Percentiles rank a stretch among this genome's conserved stretches.
Conservation (phyloP, 2,888 invertebrate species). For the Cosmia pyralina region DNA sequence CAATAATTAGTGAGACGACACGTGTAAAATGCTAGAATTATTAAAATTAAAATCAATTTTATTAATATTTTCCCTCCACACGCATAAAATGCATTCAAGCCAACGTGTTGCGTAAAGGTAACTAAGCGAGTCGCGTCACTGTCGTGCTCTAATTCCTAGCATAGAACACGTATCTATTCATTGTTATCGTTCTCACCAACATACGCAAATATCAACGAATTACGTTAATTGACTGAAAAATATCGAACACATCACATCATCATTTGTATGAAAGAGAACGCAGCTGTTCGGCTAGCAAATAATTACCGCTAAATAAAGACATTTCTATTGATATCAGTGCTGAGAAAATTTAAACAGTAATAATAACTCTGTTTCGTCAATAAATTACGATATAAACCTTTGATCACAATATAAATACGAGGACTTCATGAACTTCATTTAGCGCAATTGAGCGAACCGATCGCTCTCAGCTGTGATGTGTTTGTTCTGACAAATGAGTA, state of each 20-base stretch:
- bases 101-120: slow-evolving; percentile 53
- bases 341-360: slow-evolving; percentile 5
- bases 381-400: slow-evolving; percentile 34
- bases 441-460: slow-evolving; percentile 34
- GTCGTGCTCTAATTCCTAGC: slow-evolving; percentile 30
- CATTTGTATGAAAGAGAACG: slow-evolving; percentile 22
- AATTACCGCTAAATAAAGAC: slow-evolving; percentile 41
- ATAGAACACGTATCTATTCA: slow-evolving; percentile 32
- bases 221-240: slow-evolving; percentile 31
- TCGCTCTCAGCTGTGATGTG: slow-evolving; percentile 49
- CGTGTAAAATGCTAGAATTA: slow-evolving; percentile 44
- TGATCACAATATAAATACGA: slow-evolving; percentile 25
- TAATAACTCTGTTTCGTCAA: slow-evolving; percentile 18
- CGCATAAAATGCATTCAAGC: slow-evolving; percentile 31
- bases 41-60: not conserved
- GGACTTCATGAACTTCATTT: slow-evolving; percentile 27
- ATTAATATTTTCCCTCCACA: not conserved
- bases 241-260: slow-evolving; percentile 37
- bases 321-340: slow-evolving; percentile 14
- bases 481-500: slow-evolving; percentile 39
- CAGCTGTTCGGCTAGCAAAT: slow-evolving; percentile 14
- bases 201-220: slow-evolving; percentile 37
- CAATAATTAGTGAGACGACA: slow-evolving; percentile 24
- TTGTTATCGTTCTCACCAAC: slow-evolving; percentile 27
- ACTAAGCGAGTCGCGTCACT: slow-evolving; percentile 32